Base-by-base conservation (phyloP, 2,797 vertebrate genomes). In the Siniperca obscura region DNA sequence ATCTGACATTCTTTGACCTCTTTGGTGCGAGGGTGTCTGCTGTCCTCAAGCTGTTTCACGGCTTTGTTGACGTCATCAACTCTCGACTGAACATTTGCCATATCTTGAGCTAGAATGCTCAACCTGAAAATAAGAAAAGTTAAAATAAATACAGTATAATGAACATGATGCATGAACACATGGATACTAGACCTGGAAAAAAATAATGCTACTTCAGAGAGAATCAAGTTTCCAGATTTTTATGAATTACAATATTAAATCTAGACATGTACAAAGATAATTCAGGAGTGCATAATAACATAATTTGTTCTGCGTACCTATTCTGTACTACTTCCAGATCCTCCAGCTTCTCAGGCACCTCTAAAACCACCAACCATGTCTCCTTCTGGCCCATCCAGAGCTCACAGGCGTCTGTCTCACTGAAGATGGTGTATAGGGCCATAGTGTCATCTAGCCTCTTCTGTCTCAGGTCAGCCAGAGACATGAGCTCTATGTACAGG, bases 361-460 rank as follows among this genome's bases (percentile, higher is more conserved):
- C 96, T 86, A 97, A 93, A 16, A 95, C 96, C 44, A 95, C 93
- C 91, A 99, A 88, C 98, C 98, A 99, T 48, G 97, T 98, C 94
- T 98, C 97, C 89, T 99, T 99, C 92, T 98, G 96, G 0, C 95
- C 96, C 97, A 99, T 99, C 98, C 98, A 99, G 38, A 99, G 95
- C 89, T 98, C 96, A 27, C 98, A 99, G 48, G 98, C 97, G 0
- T 99, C 98, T 0, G 97, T 97, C 92, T 99, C 97, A 42, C 97
- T 97, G 44, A 99, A 97, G 82, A 99, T 97, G 0, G 96, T 98
- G 92, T 99, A 99, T 67, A 98, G 95, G 68, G 97, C 93, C 79
- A 98, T 95, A 0, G 97, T 90, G 1, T 99, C 97, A 60, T 96
- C 96, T 34, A 99, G 93, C 90, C 95, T 97, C 83, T 96, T 97